Base-by-base conservation (phyloP, 2,888 invertebrate genomes). In the Ectemnius lituratus region DNA sequence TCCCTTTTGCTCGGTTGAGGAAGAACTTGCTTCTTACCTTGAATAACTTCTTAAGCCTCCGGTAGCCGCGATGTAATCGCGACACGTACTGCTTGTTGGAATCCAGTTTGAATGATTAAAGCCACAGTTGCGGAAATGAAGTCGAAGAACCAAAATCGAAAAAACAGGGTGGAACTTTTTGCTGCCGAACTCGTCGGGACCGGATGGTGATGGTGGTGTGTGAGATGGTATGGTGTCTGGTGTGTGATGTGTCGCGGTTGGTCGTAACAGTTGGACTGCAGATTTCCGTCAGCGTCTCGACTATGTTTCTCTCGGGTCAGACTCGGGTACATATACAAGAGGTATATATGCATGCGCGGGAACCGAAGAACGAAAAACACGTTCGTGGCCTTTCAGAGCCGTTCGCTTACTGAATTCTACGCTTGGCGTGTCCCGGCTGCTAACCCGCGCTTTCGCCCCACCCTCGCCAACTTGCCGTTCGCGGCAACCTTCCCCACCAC, bases 51-150 rank as follows among this genome's bases (percentile, higher is more conserved):
- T 90, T 90, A 88, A 90, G 89, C 84, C 90, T 88, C 86, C 88
- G 88, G 86, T 90, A 90, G 89, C 90, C 90, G 90, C 90, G 90
- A 90, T 89, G 89, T 83, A 90, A 88, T 89, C 90, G 90, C 90
- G 90, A 90, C 90, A 90, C 86, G 88, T 88, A 90, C 85, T 90
- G 90, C 89, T 90, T 90, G 88, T 90, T 90, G 90, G 90, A 90
- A 90, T 90, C 90, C 90, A 90, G 90, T 88, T 90, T 90, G 90
- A 89, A 84, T 87, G 87, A 85, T 90, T 89, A 87, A 88, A 89
- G 89, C 89, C 90, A 90, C 90, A 87, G 86, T 88, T 81, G 84
- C 80, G 72, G 73, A 75, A 83, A 83, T 70, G 70, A 83, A 82
- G 82, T 46, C 66, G 83, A 86, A 79, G 73, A 83, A 86, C 78